Base-by-base conservation (phyloP, 2,797 vertebrate species). In the Gastrophryne carolinensis region DNA sequence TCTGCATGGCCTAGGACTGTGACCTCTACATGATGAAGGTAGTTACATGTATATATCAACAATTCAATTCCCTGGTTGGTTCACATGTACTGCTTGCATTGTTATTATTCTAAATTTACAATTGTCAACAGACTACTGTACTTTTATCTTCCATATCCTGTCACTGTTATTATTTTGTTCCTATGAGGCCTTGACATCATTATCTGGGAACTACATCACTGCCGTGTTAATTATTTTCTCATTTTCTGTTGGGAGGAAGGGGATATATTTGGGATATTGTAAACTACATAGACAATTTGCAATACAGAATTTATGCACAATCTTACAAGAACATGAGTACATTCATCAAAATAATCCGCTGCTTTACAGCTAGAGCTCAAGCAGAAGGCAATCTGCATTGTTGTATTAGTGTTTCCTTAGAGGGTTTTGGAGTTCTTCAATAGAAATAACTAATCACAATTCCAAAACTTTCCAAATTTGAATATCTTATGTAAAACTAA, bases 221-320 rank as follows among this genome's bases (percentile, higher is more conserved):
- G 35, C 57, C 66, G 23, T 56, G 39, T 24, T 67, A 63, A 44
- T 64, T 64, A 64, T 64, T 64, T 29, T 35, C 30, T 30, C 24
- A 67, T 37, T 54, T 37, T 26, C 32, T 67, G 26, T 1, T 4
- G 5, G 44, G 47, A 54, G 49, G 32, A 3, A 24, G 49, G 2
- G 32, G 7, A 23, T 29, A 15, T 4, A 64, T 8, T 17, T 7
- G 1, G 32, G 49, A 67, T 67, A 53, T 54, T 67, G n/a, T 23
- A 67, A 49, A 52, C 19, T 21, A 24, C 30, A 3, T 21, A 37
- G 19, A 39, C 5, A 11, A 21, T 13, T 52, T 17, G 8, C 49
- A 39, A 23, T 35, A 26, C 26, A 27, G 64, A 23, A 67, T 54
- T 67, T 39, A 24, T 54, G 49, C 9, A 17, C 37, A 67, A 54